A percentile compares a stretch with the other conserved stretches of the same genome.
phyloP scores from a whole-genome alignment of 2,113 vertebrate species.

The Passer domesticus region DNA sequence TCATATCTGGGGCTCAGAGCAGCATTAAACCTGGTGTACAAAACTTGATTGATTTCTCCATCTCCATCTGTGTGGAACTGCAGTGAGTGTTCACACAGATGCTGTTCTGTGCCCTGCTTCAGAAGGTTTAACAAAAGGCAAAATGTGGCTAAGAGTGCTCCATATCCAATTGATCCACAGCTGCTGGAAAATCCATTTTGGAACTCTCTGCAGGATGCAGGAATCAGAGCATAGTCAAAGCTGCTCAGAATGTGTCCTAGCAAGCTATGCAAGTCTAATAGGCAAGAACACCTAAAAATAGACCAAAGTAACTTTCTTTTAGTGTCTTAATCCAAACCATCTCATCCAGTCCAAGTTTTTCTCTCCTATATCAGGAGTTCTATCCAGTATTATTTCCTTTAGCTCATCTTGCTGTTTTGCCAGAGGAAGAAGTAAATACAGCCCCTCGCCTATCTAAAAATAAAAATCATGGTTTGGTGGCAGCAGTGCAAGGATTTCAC shows the following conservation, averaged over 20 bases:
- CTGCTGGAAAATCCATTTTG: not conserved
- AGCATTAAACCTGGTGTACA: not conserved
- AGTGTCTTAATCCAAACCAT: not conserved
- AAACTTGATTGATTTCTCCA: not conserved
- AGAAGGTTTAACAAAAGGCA: not conserved
- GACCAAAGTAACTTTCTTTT: not conserved
- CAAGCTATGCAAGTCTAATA: not conserved
- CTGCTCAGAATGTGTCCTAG: not conserved
- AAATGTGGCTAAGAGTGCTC: not conserved
- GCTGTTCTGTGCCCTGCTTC: not conserved
- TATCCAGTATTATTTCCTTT: not conserved
- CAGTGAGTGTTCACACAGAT: not conserved
- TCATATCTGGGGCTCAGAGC: not conserved
- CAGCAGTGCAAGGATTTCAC: not conserved
- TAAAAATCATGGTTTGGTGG: not conserved
- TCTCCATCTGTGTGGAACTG: not conserved
- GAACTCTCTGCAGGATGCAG: not conserved
- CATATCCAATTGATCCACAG: not conserved
- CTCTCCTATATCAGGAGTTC: not conserved
- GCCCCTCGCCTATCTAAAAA: not conserved
- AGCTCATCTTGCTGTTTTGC: not conserved
- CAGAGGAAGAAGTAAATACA: not conserved
- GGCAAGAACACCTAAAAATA: not conserved
- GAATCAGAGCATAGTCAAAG: not conserved
- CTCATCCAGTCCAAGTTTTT: not conserved